Evolutionary conservation across 2,888 invertebrate species (phyloP).

Genomic region (Scaptomyza parva): DNA sequence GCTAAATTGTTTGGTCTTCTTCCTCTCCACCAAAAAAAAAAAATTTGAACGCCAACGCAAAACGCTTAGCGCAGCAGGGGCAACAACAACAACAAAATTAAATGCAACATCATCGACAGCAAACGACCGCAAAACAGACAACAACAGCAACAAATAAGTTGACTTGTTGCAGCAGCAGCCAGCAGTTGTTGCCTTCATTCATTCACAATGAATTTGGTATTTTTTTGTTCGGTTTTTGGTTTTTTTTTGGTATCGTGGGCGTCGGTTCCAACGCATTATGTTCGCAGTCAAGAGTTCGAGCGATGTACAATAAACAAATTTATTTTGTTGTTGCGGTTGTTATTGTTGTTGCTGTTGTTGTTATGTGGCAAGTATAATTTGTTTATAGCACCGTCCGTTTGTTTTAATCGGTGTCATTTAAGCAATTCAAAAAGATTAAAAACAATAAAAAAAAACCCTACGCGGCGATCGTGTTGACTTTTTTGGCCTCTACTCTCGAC

Average conservation of each 20-base stretch:
- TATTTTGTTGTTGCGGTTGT: slow-evolving; percentile 14
- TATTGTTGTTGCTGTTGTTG: slow-evolving; percentile 23
- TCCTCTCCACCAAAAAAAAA: not conserved
- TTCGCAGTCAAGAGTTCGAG: slow-evolving; percentile 14
- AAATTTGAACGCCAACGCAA: slow-evolving; percentile 51
- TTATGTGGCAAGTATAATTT: slow-evolving; percentile 68
- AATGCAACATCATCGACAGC: slow-evolving; percentile 72
- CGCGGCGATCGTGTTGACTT: slow-evolving; percentile 67
- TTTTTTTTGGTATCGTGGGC: slow-evolving; percentile 55
- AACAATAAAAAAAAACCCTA: slow-evolving; percentile 21
- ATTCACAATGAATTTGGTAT: slow-evolving; percentile 33
- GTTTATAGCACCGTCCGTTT: slow-evolving; percentile 68
- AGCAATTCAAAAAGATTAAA: slow-evolving; percentile 51
- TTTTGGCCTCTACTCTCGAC: slow-evolving; percentile 69
- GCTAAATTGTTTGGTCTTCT: slow-evolving; percentile 29
- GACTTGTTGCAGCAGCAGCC: slow-evolving; percentile 71
- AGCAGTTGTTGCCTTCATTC: slow-evolving; percentile 75
- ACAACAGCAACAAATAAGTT: slow-evolving; percentile 60
- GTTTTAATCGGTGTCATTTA: slow-evolving; percentile 70
- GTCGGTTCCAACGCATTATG: slow-evolving; percentile 68
- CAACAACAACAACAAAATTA: slow-evolving; percentile 43
- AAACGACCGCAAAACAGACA: slow-evolving; percentile 36
- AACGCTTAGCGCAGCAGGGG: slow-evolving; percentile 48
- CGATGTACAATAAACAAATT: slow-evolving; percentile 32
- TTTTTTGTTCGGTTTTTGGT: too few relatives aligned